phyloP scores from a whole-genome alignment of 2,888 invertebrate species.

The Belgica antarctica region DNA sequence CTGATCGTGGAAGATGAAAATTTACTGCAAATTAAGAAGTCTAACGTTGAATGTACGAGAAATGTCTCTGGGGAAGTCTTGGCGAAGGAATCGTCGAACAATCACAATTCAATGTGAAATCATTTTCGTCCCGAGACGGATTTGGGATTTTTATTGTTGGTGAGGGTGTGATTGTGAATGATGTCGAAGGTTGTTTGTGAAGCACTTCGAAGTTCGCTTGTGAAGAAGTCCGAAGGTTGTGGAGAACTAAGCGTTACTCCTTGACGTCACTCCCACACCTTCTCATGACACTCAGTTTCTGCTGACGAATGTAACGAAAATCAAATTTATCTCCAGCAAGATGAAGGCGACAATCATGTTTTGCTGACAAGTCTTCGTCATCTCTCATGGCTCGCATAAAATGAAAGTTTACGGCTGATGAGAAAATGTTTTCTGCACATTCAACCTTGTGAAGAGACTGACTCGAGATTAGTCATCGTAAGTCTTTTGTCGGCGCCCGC shows the following conservation, averaged over 20 bases:
- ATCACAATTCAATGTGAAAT: slow-evolving; percentile 15
- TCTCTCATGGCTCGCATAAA: slow-evolving; percentile 36
- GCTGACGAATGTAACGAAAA: slow-evolving; percentile 8
- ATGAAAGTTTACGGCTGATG: slow-evolving; percentile 24
- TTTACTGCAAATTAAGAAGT: slow-evolving; percentile 15
- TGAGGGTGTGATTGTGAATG: no score
- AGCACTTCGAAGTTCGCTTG: no score
- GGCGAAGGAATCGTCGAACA: slow-evolving; percentile 10
- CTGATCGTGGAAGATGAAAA: not conserved
- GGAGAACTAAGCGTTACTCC: no score
- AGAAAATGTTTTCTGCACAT: slow-evolving; percentile 5
- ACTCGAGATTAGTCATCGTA: slow-evolving; percentile 39
- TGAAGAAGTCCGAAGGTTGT: no score
- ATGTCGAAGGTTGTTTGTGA: no score
- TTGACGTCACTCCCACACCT: not conserved
- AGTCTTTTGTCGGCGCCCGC: slow-evolving; percentile 25
- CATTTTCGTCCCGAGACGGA: slow-evolving; percentile 5
- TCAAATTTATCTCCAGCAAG: not conserved
- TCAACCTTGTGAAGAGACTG: not conserved
- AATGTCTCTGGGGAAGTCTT: not conserved
- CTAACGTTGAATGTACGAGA: not conserved
- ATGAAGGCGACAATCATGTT: not conserved
- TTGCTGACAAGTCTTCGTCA: not conserved
- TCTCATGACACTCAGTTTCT: not conserved
- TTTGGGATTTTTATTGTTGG: not conserved